A percentile compares a stretch with the other conserved stretches of the same genome.
Evolutionary conservation across 2,113 vertebrate genomes (phyloP).

Genomic region (Panthera leo): DNA sequence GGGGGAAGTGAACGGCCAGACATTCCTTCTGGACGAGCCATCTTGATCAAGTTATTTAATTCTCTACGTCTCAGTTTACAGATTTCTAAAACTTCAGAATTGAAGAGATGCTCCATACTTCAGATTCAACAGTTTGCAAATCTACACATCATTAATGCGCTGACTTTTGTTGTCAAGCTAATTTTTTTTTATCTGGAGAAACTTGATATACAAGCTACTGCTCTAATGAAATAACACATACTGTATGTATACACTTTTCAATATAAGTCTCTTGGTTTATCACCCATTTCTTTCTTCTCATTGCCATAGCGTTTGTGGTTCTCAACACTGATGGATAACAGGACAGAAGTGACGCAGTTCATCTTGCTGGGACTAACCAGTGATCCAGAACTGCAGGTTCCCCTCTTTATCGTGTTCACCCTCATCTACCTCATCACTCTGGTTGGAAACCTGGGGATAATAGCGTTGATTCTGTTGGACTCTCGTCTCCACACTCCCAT

Average conservation of each 20-base stretch:
- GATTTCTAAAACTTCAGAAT: neutral
- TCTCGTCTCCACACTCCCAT: constrained; percentile 30
- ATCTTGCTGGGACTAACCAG: constrained; percentile 44
- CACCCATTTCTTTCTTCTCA: neutral
- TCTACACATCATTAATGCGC: neutral
- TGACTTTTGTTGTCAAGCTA: neutral
- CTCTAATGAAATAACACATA: neutral
- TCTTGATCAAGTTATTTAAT: neutral
- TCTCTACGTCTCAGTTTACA: neutral
- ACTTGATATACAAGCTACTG: neutral
- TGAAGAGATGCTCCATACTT: neutral
- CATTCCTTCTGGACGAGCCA: neutral
- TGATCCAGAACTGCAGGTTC: neutral
- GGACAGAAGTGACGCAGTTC: neutral
- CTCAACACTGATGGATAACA: neutral
- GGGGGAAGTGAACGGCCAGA: neutral
- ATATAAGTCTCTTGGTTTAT: neutral
- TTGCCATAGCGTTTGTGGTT: neutral
- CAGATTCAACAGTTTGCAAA: neutral
- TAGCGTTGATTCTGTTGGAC: neutral
- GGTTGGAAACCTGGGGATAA: constrained; percentile 24
- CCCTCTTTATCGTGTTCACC: neutral
- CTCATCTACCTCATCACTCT: constrained; percentile 23
- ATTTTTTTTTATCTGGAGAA: neutral
- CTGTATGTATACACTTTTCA: neutral